Percentiles rank a stretch among this genome's conserved stretches.
These are phyloP conservation scores for Dryadula phaetusa DNA, from an alignment of 2,888 invertebrate genomes.

Conservation along the genomic window DNA sequence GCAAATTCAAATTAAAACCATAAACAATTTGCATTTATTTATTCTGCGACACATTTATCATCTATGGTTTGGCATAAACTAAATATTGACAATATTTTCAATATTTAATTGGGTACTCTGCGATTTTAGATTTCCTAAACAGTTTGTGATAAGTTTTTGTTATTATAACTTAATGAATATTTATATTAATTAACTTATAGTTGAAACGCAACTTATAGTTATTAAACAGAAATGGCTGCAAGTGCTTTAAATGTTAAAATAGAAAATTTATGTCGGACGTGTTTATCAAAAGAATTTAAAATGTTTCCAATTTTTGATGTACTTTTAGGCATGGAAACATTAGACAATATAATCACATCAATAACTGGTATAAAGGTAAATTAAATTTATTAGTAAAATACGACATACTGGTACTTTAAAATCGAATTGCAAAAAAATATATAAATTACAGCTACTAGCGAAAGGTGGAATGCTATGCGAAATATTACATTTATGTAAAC, in stretches of 20 bases:
- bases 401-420: neutral
- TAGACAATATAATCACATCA: slow-evolving; percentile 61
- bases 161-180: neutral
- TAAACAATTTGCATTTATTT: no score
- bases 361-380: slow-evolving; percentile 69
- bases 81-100: slow-evolving; percentile 11
- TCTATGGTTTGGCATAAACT: slow-evolving; percentile 4
- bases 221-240: slow-evolving; percentile 33
- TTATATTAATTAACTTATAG: neutral
- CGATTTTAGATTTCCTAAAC: neutral
- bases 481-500: neutral
- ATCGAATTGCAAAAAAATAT: neutral
- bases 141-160: neutral
- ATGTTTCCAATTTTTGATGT: slow-evolving; percentile 67
- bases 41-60: neutral
- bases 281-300: slow-evolving; percentile 68
- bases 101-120: neutral
- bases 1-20: no score
- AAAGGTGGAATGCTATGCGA: neutral
- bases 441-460: neutral
- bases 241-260: slow-evolving; percentile 57
- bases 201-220: no score
- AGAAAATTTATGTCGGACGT: slow-evolving; percentile 73
- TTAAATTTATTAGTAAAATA: neutral
- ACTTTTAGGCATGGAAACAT: slow-evolving; percentile 54